phyloP scores from a whole-genome alignment of 37 sponge, comb jelly and placozoan genomes.

The Chondrosia reniformis region DNA sequence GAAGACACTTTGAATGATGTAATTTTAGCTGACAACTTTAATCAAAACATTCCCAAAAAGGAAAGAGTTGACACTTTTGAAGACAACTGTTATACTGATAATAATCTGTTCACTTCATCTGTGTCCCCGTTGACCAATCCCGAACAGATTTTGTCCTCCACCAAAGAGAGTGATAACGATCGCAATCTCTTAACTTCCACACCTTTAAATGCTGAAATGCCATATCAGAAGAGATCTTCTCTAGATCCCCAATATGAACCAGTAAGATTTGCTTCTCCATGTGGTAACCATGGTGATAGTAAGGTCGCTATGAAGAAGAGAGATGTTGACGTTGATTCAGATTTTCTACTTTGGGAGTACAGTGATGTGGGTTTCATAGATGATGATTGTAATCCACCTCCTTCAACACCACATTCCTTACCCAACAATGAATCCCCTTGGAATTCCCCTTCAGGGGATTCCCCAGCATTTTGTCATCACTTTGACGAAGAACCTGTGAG shows the following conservation, averaged over 20 bases:
- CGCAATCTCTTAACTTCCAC: too few relatives aligned
- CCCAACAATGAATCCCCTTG: neutral
- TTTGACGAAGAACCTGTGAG: neutral
- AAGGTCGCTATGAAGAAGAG: neutral
- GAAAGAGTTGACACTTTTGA: too few relatives aligned
- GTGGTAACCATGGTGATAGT: neutral
- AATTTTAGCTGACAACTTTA: too few relatives aligned
- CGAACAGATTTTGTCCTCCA: too few relatives aligned
- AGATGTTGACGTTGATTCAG: conserved; percentile 9
- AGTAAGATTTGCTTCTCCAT: conserved; percentile 14
- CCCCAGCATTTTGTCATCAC: neutral
- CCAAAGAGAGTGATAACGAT: too few relatives aligned
- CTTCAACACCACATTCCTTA: neutral
- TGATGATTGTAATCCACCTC: neutral
- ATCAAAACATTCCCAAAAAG: too few relatives aligned
- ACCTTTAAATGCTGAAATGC: too few relatives aligned
- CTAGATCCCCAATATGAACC: neutral
- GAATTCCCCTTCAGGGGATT: neutral
- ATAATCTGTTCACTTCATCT: too few relatives aligned
- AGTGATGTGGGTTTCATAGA: conserved; percentile 19
- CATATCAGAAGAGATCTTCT: too few relatives aligned
- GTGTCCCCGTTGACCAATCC: too few relatives aligned
- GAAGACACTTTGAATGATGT: too few relatives aligned
- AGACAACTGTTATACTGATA: too few relatives aligned
- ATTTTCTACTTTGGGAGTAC: conserved; percentile 6